phyloP scores from a whole-genome alignment of 2,113 vertebrate species.

The Callipepla squamata region DNA sequence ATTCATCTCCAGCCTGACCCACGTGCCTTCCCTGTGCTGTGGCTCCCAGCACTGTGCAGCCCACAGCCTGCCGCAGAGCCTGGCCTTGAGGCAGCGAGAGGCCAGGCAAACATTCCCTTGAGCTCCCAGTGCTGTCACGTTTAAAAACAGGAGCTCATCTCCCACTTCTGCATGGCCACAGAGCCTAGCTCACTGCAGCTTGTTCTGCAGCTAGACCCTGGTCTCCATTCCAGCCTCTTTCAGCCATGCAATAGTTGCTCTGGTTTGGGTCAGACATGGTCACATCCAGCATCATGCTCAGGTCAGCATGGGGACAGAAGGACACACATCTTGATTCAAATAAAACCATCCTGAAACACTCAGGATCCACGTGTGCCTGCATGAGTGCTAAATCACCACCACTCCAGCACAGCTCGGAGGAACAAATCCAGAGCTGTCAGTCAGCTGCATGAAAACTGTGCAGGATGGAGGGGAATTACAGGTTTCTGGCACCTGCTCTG shows the following conservation, averaged over 20 bases:
- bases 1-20: not conserved
- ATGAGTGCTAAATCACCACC: not conserved
- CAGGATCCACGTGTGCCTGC: not conserved
- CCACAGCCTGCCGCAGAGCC: not conserved
- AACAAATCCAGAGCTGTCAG: not conserved
- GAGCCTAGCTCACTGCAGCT: not conserved
- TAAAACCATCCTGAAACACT: not conserved
- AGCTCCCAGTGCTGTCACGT: not conserved
- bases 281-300: too few relatives aligned
- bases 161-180: not conserved
- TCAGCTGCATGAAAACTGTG: not conserved
- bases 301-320: too few relatives aligned
- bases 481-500: not conserved
- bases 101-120: not conserved
- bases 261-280: too few relatives aligned
- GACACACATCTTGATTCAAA: not conserved
- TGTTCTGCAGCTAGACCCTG: not conserved
- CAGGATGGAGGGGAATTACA: not conserved
- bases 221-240: too few relatives aligned
- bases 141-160: not conserved
- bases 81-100: not conserved
- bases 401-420: not conserved
- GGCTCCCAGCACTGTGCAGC: accelerated
- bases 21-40: not conserved
- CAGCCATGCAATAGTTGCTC: too few relatives aligned